A percentile compares a stretch with the other conserved stretches of the same genome.
These are phyloP conservation scores for Odontomachus brunneus DNA, from an alignment of 1,140 invertebrate genomes.

Conservation along the genomic window DNA sequence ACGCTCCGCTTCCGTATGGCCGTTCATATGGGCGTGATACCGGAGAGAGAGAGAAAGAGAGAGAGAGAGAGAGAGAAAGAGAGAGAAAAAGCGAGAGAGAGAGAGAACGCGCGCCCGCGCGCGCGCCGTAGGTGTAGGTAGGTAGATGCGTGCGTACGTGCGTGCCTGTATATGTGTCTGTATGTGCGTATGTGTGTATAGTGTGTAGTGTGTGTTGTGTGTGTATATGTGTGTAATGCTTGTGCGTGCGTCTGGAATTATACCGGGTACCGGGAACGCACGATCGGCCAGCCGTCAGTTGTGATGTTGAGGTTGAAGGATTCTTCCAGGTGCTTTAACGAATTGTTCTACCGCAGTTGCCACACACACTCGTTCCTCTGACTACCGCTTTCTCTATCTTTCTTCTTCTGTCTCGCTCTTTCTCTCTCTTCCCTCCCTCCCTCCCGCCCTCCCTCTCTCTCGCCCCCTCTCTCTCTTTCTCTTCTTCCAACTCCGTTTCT, in stretches of 20 bases:
- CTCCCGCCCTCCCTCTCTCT: neutral
- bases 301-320: neutral
- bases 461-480: neutral
- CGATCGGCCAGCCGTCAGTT: neutral
- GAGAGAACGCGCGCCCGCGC: conserved; percentile 34
- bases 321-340: conserved; percentile 14
- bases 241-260: conserved; percentile 34
- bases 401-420: neutral
- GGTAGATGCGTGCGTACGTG: neutral
- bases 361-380: neutral
- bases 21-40: conserved; percentile 59
- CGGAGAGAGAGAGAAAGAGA: conserved; percentile 28
- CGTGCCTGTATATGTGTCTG: neutral
- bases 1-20: conserved; percentile 53
- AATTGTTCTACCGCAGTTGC: conserved; percentile 8
- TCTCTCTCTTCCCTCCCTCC: neutral
- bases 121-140: conserved; percentile 35
- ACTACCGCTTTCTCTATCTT: neutral
- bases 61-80: neutral
- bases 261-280: conserved; percentile 22
- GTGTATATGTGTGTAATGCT: conserved; percentile 36
- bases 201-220: neutral
- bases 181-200: neutral
- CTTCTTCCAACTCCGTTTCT: conserved; percentile 14
- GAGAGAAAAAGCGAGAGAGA: neutral